Percentiles rank a stretch among this genome's conserved stretches.
Conservation (phyloP, 1,140 invertebrate species). For the Macrobrachium nipponense region DNA sequence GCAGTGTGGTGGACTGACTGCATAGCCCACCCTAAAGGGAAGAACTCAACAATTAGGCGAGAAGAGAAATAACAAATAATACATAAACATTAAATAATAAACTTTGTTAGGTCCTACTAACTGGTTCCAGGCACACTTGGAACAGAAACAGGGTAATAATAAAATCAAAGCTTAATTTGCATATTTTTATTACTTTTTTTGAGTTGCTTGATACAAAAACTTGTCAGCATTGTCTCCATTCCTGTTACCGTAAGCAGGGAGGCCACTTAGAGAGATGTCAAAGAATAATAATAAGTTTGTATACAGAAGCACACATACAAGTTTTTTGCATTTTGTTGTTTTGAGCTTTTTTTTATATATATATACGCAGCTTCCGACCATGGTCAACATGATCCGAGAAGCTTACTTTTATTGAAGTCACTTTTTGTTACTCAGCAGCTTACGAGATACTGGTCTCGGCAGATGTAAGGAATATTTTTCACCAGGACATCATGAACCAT, state of each 20-base stretch:
- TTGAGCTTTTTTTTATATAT: slow-evolving; percentile 58
- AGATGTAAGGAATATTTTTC: slow-evolving; percentile 36
- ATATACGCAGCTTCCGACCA: slow-evolving; percentile 43
- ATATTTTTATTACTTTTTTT: slow-evolving; percentile 62
- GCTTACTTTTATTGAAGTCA: slow-evolving; percentile 41
- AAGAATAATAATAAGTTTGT: slow-evolving; percentile 42
- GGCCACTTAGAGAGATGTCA: slow-evolving; percentile 50
- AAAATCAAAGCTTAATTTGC: slow-evolving; percentile 47
- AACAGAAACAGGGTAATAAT: not conserved
- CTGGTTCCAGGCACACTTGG: not conserved
- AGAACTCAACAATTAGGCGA: too few species aligned
- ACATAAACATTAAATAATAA: too few species aligned
- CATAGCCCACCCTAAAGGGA: too few species aligned
- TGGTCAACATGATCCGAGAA: slow-evolving; percentile 56
- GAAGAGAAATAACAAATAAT: too few species aligned
- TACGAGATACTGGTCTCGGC: slow-evolving; percentile 32
- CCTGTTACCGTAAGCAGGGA: slow-evolving; percentile 59
- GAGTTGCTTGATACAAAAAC: slow-evolving; percentile 58
- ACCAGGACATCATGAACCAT: slow-evolving; percentile 4
- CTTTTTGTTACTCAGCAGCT: slow-evolving; percentile 60
- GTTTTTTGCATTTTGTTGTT: slow-evolving; percentile 60
- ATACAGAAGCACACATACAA: slow-evolving; percentile 59
- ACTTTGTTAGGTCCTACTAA: not conserved
- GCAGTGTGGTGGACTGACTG: too few species aligned
- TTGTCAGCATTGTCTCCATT: slow-evolving; percentile 49